Evolutionary conservation across 2,797 vertebrate species (phyloP).

Genomic region (Sarcoramphus papa): DNA sequence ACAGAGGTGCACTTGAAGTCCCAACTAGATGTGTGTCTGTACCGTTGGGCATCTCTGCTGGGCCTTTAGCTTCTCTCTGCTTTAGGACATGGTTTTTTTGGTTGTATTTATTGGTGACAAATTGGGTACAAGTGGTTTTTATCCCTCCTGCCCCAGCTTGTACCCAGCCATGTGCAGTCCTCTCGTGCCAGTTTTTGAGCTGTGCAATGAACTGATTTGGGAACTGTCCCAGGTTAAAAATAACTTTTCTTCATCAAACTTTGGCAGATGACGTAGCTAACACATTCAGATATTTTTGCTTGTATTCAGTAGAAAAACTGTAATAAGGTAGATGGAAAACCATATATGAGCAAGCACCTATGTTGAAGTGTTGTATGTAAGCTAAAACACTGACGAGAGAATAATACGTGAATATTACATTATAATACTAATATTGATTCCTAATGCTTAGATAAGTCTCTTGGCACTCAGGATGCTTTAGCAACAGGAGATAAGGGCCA

Average conservation of each 20-base stretch:
- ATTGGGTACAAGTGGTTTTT: not conserved
- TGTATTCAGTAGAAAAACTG: not conserved
- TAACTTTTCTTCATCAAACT: not conserved
- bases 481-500: slow-evolving; percentile 38
- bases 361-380: not conserved
- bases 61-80: not conserved
- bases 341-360: not conserved
- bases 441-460: slow-evolving; percentile 42
- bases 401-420: slow-evolving; percentile 28
- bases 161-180: not conserved
- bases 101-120: not conserved
- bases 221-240: slow-evolving; percentile 1
- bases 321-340: not conserved
- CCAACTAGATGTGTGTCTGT: not conserved
- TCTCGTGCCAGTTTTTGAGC: not conserved
- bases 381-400: slow-evolving; percentile 10
- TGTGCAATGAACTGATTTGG: not conserved
- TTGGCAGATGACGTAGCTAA: not conserved
- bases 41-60: not conserved
- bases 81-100: not conserved
- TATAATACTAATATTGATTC: slow-evolving; percentile 44
- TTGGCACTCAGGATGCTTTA: slow-evolving; percentile 16
- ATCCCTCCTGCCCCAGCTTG: not conserved
- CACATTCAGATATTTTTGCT: not conserved
- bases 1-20: not conserved